A percentile compares a stretch with the other conserved stretches of the same genome.
These are phyloP conservation scores for Craniophora ligustri DNA, from an alignment of 2,888 invertebrate genomes.

Conservation along the genomic window DNA sequence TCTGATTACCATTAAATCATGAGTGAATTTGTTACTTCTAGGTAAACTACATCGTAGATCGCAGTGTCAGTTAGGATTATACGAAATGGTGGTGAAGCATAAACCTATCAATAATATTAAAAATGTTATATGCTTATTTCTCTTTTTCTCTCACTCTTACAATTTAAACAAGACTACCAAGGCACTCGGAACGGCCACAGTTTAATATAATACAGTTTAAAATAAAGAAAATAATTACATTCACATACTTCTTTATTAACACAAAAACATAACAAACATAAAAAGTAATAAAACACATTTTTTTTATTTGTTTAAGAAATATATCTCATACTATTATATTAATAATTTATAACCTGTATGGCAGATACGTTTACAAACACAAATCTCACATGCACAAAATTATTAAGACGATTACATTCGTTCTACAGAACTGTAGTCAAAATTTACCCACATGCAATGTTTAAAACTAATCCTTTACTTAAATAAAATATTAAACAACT, in stretches of 20 bases:
- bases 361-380: neutral
- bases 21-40: too few relatives aligned
- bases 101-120: too few relatives aligned
- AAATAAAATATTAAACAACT: neutral
- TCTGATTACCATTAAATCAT: too few relatives aligned
- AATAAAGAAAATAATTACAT: neutral
- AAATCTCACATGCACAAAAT: neutral
- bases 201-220: neutral
- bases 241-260: slow-evolving; percentile 43
- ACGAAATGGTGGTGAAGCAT: too few relatives aligned
- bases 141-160: too few relatives aligned
- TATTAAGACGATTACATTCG: neutral
- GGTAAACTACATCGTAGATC: too few relatives aligned
- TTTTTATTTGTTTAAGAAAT: neutral
- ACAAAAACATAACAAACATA: slow-evolving; percentile 46
- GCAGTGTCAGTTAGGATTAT: too few relatives aligned
- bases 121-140: too few relatives aligned
- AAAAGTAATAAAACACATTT: slow-evolving; percentile 30
- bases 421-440: neutral
- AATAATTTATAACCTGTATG: neutral
- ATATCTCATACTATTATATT: too few relatives aligned
- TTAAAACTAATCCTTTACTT: neutral
- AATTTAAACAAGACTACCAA: too few relatives aligned
- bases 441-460: neutral
- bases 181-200: too few relatives aligned